phyloP scores from a whole-genome alignment of 1,140 invertebrate genomes.

The Carcinoscorpius rotundicauda region DNA sequence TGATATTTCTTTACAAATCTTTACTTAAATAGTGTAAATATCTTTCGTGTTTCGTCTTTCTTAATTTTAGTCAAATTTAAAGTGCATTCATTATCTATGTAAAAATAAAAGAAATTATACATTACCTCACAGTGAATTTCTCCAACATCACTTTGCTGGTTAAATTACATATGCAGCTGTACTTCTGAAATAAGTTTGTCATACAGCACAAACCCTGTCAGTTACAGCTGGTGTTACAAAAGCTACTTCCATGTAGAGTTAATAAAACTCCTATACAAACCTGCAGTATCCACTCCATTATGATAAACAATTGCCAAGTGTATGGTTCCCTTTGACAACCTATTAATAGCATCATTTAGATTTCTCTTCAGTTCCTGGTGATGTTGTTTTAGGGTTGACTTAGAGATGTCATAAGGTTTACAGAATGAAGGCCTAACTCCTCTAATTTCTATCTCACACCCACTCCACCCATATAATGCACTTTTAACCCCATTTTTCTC shows the following conservation, averaged over 20 bases:
- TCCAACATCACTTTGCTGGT: too few species aligned
- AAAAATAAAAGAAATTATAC: too few species aligned
- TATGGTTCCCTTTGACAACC: conserved; percentile 12
- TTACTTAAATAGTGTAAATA: too few species aligned
- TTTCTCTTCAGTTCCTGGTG: conserved; percentile 6
- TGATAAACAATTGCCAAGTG: conserved; percentile 17
- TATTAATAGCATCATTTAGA: not conserved
- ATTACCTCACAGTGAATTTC: too few species aligned
- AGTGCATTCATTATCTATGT: too few species aligned
- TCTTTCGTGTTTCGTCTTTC: too few species aligned
- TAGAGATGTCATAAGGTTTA: conserved; percentile 2
- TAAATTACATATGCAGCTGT: too few species aligned
- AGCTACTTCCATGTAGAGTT: not conserved
- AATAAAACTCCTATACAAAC: conserved; percentile 2
- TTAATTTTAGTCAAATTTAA: too few species aligned
- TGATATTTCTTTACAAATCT: too few species aligned
- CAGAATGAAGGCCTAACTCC: conserved; percentile 26
- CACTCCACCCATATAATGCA: conserved; percentile 29
- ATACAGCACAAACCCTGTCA: too few species aligned
- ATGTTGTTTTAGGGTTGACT: conserved; percentile 7
- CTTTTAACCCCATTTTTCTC: conserved; percentile 25
- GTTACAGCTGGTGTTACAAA: not conserved
- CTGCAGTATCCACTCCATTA: conserved; percentile 12
- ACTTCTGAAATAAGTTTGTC: too few species aligned
- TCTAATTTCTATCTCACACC: conserved; percentile 29